Base-by-base conservation (phyloP, 2,888 invertebrate species). In the Diarsia dahlii region DNA sequence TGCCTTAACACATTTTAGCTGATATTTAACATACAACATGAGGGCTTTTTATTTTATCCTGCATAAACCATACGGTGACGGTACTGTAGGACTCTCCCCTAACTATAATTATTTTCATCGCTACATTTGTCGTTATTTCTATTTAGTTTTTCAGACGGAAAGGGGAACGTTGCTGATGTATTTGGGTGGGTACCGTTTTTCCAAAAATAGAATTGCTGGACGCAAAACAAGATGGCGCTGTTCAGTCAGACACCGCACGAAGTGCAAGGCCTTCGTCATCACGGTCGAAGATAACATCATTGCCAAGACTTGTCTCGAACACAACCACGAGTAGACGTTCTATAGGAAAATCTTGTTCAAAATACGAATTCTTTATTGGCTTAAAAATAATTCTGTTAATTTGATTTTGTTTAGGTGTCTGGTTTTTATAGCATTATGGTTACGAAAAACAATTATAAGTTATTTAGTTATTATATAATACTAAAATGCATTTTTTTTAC, bases 281-380 rank as follows among this genome's bases (percentile, higher is more conserved):
- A 87, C 87, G 6, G 4, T 80, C 1, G 81, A 80, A 0, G 60
- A 39, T 39, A 39, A 76, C 9, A 2, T 28, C 34, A 71, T 85
- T 10, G 20, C 83, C 18, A 84, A 68, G 50, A 68, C n/a, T 15
- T 52, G 12, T 56, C 82, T 88, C 0, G 45, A 71, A 2, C 90
- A 90, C 64, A 90, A 90, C 54, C 90, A 90, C 45, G 78, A 20
- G 0, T 50, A 39, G 5, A 64, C 15, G 9, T 20, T 1, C 2
- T 50, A 28, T 18, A 23, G 12, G 23, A 72, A 64, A n/a, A 9
- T 4, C 1, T 64, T 52, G 56, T 13, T 23, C 23, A 5, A 12
- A 56, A 56, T 23, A 2, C 56, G 12, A 23, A 56, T 13, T 23
- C 18, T 13, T 2, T 48, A 5, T 74, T 54, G 64, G n/a, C 15